phyloP scores from a whole-genome alignment of 2,888 invertebrate genomes.

The Anthoptus insignis region DNA sequence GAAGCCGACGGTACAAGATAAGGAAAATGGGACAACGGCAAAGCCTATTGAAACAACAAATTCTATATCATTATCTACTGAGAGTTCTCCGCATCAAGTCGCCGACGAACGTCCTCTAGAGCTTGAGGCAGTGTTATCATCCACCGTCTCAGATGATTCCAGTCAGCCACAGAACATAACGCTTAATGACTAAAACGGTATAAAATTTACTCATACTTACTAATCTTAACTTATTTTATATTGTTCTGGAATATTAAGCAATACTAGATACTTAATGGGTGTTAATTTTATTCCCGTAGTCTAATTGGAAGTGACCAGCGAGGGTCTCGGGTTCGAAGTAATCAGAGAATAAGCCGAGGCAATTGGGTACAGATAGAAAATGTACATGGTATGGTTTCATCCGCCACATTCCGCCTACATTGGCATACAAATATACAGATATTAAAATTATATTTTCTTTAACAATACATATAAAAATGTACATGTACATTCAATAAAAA shows the following conservation, averaged over 20 bases:
- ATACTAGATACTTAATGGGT: no score
- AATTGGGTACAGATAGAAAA: no score
- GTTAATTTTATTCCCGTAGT: no score
- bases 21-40: constrained; percentile 35
- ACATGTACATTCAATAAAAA: no score
- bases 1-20: constrained; percentile 36
- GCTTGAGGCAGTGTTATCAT: constrained; percentile 71
- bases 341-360: no score
- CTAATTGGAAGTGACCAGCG: no score
- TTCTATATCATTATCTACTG: constrained; percentile 38
- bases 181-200: constrained; percentile 27
- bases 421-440: no score
- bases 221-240: background rate
- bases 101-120: constrained; percentile 65
- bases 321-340: no score
- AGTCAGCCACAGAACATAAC: constrained; percentile 36
- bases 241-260: background rate
- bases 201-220: constrained; percentile 5
- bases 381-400: no score
- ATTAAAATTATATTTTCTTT: no score
- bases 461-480: no score
- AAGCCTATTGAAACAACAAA: constrained; percentile 42
- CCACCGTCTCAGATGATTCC: constrained; percentile 59
- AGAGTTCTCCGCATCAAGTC: constrained; percentile 46
- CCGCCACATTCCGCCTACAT: no score